Evolutionary conservation across 2,797 vertebrate species (phyloP), one percentile per base, ranked within the genome.

Genomic region (Cyclura pinguis): DNA sequence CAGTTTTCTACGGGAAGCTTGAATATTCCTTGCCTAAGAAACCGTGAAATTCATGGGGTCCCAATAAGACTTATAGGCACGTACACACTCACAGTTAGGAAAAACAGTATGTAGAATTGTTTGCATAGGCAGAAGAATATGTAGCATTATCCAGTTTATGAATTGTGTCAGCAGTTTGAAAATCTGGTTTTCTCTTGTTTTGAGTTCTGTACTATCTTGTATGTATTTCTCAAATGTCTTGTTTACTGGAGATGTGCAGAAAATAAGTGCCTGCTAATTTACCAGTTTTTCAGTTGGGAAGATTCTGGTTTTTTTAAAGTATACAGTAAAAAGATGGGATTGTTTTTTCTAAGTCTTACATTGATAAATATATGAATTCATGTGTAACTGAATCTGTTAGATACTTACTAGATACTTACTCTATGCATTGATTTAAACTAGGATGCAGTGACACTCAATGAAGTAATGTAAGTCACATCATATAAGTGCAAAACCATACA

Each of bases 241-340:
- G 18, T 89, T 84, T 77, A 14, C 20, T 35, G 42, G 69, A 88
- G 77, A 69, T 80, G 18, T 9, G 38, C 32, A 88, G n/a, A 59
- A 88, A 35, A 32, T 6, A 86, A 69, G 86, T 88, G 86, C 86
- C 77, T 80, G 62, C 47, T 67, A 62, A 62, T 85, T 52, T 77
- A 14, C 74, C 32, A 18, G 22, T 12, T 88, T 82, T 86, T 47
- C 29, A 77, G 13, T 16, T 73, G 13, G 22, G 29, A 35, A 81
- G 24, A 52, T 4, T 14, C 13, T 72, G 62, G 4, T 55, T 81
- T 81, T 69, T 38, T 84, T 22, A 38, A 50, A n/a, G 27, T 67
- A 87, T 50, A 47, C 42, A 12, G 29, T 27, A 78, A 69, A 20
- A 29, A 82, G 22, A 35, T 64, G 80, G 50, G 50, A 76, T 76